A percentile compares a stretch with the other conserved stretches of the same genome.
phyloP scores from a whole-genome alignment of 2,797 vertebrate genomes.

The Limosa lapponica region DNA sequence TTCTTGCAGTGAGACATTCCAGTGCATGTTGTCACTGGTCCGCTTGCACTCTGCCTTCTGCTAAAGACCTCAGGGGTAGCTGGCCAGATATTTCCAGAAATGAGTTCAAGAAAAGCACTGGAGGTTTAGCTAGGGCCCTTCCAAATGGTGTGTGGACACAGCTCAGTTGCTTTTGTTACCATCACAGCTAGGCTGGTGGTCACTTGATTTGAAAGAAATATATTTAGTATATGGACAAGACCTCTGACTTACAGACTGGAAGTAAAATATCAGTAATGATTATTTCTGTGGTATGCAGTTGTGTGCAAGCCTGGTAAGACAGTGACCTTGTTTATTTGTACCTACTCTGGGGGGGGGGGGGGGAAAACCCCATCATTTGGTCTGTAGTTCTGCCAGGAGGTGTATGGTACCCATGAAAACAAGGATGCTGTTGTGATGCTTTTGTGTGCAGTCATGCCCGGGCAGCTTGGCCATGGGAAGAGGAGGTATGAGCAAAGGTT shows the following conservation, averaged over 20 bases:
- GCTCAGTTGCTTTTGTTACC: background rate
- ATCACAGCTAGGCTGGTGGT: background rate
- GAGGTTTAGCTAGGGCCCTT: background rate
- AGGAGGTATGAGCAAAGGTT: background rate
- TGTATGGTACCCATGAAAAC: background rate
- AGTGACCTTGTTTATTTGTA: background rate
- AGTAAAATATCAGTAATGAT: background rate
- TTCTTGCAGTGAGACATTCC: background rate
- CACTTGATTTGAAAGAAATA: background rate
- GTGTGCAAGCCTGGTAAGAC: background rate
- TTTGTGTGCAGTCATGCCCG: background rate
- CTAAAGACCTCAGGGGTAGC: background rate
- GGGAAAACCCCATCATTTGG: background rate
- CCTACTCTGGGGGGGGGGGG: background rate
- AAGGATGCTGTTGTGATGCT: background rate
- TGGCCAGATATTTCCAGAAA: background rate
- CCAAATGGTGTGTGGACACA: background rate
- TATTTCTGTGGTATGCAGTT: background rate
- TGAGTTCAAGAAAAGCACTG: background rate
- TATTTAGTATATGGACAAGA: background rate
- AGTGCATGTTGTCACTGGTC: background rate
- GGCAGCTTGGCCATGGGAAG: background rate
- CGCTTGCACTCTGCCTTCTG: background rate
- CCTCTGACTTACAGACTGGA: background rate
- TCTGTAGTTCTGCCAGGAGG: background rate